These are phyloP conservation scores for Poeciliopsis paucimaculata DNA, from an alignment of 2,797 vertebrate species.

Conservation along the genomic window DNA sequence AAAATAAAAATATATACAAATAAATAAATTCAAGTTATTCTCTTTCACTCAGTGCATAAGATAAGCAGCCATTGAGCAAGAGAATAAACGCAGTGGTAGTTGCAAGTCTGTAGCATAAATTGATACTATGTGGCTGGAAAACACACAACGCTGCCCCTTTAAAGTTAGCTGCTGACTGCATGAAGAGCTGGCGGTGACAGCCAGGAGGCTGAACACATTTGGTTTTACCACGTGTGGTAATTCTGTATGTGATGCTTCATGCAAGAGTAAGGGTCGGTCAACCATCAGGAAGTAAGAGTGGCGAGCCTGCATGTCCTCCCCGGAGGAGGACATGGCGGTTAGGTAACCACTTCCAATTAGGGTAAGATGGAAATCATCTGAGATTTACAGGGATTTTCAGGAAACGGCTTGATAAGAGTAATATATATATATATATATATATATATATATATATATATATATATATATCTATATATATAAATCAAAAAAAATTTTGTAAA, in stretches of 20 bases:
- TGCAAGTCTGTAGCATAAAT: too few relatives aligned
- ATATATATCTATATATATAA: too few relatives aligned
- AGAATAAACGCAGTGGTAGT: too few relatives aligned
- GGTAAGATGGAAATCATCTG: constrained; percentile 9
- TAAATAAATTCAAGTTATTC: too few relatives aligned
- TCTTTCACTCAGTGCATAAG: too few relatives aligned
- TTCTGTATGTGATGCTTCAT: not conserved
- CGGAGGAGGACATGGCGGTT: constrained; percentile 8
- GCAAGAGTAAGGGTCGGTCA: not conserved
- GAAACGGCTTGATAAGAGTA: not conserved
- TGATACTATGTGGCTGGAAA: too few relatives aligned
- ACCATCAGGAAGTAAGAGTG: constrained; percentile 1
- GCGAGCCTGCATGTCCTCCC: not conserved
- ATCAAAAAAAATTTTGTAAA: too few relatives aligned
- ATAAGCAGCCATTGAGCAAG: too few relatives aligned
- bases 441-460: too few relatives aligned
- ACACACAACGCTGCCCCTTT: too few relatives aligned
- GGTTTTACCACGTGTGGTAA: not conserved
- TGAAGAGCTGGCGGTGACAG: not conserved
- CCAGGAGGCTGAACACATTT: not conserved
- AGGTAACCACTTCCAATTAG: constrained; percentile 29
- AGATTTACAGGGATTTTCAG: not conserved
- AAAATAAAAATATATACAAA: too few relatives aligned
- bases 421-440: constrained; percentile 17
- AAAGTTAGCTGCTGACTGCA: not conserved